These are phyloP conservation scores for Pachyuromys duprasi DNA, from an alignment of 2,797 vertebrate species.

Conservation along the genomic window DNA sequence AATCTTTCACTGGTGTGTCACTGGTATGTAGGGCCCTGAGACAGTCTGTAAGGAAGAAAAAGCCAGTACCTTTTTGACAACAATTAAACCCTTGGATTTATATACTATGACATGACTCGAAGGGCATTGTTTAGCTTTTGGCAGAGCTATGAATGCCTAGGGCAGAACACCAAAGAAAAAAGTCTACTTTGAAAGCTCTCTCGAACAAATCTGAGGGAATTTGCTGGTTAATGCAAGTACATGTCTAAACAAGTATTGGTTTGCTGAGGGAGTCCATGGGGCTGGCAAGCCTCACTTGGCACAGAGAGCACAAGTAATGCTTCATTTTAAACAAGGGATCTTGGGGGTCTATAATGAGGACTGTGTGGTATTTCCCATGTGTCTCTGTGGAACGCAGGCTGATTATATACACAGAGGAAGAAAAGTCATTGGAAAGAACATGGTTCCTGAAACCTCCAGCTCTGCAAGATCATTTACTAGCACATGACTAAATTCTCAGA, in stretches of 20 bases:
- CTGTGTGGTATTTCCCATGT: conserved; percentile 59
- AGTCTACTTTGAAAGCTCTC: conserved; percentile 58
- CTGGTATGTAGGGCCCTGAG: neutral
- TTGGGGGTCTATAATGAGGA: conserved; percentile 71
- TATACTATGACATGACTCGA: conserved; percentile 44
- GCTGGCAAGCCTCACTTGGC: conserved; percentile 72
- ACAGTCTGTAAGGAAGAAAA: conserved; percentile 25
- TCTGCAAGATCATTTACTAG: conserved; percentile 29
- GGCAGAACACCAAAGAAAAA: conserved; percentile 71
- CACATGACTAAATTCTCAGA: conserved; percentile 51
- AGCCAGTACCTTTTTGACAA: conserved; percentile 59
- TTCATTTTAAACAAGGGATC: conserved; percentile 74
- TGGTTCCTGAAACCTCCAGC: conserved; percentile 17
- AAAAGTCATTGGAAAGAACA: conserved; percentile 35
- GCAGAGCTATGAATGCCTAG: conserved; percentile 42
- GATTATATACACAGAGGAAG: conserved; percentile 22
- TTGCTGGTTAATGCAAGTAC: conserved; percentile 66
- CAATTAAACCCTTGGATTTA: conserved; percentile 66
- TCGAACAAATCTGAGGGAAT: conserved; percentile 64
- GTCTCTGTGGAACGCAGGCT: conserved; percentile 42
- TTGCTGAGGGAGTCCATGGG: conserved; percentile 22
- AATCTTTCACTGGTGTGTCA: conserved; percentile 32
- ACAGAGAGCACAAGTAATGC: conserved; percentile 18
- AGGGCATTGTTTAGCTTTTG: conserved; percentile 68
- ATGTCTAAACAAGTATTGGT: conserved; percentile 78